Base-by-base conservation (phyloP, 2,113 vertebrate genomes). In the Salvator merianae region DNA sequence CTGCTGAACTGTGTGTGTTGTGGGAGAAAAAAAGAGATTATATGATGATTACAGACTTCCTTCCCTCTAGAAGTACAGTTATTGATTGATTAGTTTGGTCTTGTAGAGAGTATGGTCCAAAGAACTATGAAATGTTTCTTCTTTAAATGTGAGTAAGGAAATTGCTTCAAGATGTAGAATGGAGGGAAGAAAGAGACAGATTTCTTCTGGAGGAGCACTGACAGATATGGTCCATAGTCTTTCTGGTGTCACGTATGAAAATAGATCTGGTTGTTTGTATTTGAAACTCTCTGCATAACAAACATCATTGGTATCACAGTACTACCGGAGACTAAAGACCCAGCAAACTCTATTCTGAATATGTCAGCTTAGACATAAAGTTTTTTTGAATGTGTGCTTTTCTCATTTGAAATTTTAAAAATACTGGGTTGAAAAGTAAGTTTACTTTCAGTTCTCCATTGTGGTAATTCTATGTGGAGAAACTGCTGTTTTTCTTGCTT, bases 341-440 rank as follows among this genome's bases (percentile, higher is more conserved):
- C 50, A 81, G 66, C 26, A 4, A 30, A 73, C 10, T 62, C 9
- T 62, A 22, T 32, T 74, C 18, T 73, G 30, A 43, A 47, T 2
- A 24, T 20, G 79, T 14, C 69, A 62, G 13, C 22, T 63, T 34
- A 28, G 14, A 59, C 5, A 18, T 59, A 59, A 20, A 70, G 20
- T 55, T 40, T 28, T 32, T 77, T 59, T 43, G 36, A 47, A 65
- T 65, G 66, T n/a, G 26, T 16, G n/a, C 36, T 68, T 78, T 55
- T 63, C 20, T 50, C 18, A 13, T 76, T 69, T 70, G 12, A 13
- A 34, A 77, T 74, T 78, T 82, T 80, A 84, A 84, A 28, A n/a
- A 43, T 40, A 20, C 28, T 24, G 36, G n/a, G 12, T 10, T 81
- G 65, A 70, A 84, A 81, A 76, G 59, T 63, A 26, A 65, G 32